A percentile compares a stretch with the other conserved stretches of the same genome.
These are phyloP conservation scores for Aphelocoma californica DNA, from an alignment of 2,797 vertebrate species.

Conservation along the genomic window DNA sequence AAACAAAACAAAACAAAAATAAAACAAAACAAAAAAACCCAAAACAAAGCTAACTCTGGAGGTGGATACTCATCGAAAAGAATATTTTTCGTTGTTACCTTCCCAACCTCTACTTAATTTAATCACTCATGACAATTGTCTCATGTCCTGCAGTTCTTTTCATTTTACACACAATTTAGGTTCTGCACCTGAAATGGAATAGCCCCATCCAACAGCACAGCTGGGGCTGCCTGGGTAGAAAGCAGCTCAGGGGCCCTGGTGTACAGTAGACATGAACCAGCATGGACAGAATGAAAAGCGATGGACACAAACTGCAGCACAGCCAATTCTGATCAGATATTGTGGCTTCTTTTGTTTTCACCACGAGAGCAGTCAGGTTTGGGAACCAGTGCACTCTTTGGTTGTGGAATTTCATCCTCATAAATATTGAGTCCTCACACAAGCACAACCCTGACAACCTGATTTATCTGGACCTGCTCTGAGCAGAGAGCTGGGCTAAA, in stretches of 20 bases:
- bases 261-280: not conserved
- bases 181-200: not conserved
- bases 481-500: not conserved
- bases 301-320: not conserved
- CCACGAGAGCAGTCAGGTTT: not conserved
- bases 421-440: not conserved
- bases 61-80: not conserved
- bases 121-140: not conserved
- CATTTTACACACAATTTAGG: not conserved
- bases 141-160: not conserved
- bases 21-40: not conserved
- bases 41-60: not conserved
- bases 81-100: not conserved
- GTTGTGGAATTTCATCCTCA: not conserved
- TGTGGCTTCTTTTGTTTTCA: not conserved
- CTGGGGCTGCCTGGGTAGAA: not conserved
- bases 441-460: not conserved
- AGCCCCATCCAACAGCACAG: not conserved
- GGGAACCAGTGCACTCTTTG: not conserved
- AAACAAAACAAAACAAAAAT: not conserved
- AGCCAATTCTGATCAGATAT: not conserved
- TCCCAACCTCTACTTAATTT: not conserved
- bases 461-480: not conserved
- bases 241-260: not conserved
- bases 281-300: not conserved